Percentiles rank a stretch among this genome's conserved stretches.
Conservation (phyloP, 2,113 vertebrate genomes). For the Crotalus helleri region DNA sequence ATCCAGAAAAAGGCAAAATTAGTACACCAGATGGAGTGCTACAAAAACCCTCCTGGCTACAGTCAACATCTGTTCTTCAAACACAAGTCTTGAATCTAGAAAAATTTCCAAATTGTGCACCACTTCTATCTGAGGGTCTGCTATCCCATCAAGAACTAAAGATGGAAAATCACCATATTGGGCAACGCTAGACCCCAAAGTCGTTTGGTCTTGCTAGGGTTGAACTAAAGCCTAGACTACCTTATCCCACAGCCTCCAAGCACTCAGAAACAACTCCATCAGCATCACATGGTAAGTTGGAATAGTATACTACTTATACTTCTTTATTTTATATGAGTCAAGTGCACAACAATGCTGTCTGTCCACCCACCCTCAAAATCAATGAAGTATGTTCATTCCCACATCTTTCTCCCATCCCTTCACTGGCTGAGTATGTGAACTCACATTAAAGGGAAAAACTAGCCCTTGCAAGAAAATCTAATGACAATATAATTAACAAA, state of each 20-base stretch:
- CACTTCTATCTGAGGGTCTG: not conserved
- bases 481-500: conserved; percentile 2
- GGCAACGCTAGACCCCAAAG: not conserved
- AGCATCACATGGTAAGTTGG: not conserved
- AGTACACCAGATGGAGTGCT: not conserved
- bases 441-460: not conserved
- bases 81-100: not conserved
- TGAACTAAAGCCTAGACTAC: not conserved
- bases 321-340: conserved; percentile 69
- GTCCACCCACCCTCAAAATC: conserved; percentile 58
- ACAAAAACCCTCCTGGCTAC: not conserved
- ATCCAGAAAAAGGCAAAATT: not conserved
- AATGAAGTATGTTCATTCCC: conserved; percentile 49
- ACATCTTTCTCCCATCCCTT: conserved; percentile 36
- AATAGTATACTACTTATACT: not conserved
- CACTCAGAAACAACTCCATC: not conserved
- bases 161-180: not conserved
- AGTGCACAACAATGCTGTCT: conserved; percentile 47
- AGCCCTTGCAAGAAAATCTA: conserved; percentile 11
- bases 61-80: not conserved
- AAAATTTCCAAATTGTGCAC: not conserved
- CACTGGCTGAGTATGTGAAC: not conserved
- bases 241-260: not conserved
- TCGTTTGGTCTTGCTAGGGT: not conserved
- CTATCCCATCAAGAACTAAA: not conserved